A percentile compares a stretch with the other conserved stretches of the same genome.
Conservation (phyloP, 2,797 vertebrate species). For the Alfaro cultratus region DNA sequence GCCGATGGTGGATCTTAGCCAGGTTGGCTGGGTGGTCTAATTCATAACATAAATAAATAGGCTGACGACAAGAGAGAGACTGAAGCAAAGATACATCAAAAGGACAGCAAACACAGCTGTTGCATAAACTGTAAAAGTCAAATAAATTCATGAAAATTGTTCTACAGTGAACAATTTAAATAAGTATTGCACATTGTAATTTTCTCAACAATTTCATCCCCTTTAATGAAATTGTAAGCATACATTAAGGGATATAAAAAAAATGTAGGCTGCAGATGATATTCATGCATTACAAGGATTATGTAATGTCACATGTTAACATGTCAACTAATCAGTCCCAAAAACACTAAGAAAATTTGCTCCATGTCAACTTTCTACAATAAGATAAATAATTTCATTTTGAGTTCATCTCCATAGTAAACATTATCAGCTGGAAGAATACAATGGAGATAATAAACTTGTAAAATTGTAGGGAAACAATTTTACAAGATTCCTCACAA, state of each 20-base stretch:
- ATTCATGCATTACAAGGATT: neutral
- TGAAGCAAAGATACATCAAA: neutral
- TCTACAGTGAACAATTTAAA: neutral
- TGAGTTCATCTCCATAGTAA: neutral
- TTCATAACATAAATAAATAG: constrained; percentile 13
- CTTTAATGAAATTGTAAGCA: neutral
- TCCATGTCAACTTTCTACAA: neutral
- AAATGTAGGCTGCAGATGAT: neutral
- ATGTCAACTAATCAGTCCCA: neutral
- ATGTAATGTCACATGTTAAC: neutral
- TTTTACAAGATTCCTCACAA: neutral
- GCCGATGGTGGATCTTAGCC: constrained; percentile 28
- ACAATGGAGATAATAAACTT: neutral
- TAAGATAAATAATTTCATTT: neutral
- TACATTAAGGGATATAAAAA: neutral
- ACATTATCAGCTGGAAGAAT: neutral
- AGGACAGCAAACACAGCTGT: neutral
- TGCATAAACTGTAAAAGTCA: neutral
- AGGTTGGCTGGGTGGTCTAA: constrained; percentile 10
- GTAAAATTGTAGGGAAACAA: neutral
- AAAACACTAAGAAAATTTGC: neutral
- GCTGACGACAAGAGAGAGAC: neutral
- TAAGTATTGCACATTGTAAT: neutral
- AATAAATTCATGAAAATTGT: neutral
- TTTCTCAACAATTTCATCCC: neutral